Evolutionary conservation across 2,113 vertebrate species (phyloP), one percentile per base, ranked within the genome.

Genomic region (Actinemys pallida): DNA sequence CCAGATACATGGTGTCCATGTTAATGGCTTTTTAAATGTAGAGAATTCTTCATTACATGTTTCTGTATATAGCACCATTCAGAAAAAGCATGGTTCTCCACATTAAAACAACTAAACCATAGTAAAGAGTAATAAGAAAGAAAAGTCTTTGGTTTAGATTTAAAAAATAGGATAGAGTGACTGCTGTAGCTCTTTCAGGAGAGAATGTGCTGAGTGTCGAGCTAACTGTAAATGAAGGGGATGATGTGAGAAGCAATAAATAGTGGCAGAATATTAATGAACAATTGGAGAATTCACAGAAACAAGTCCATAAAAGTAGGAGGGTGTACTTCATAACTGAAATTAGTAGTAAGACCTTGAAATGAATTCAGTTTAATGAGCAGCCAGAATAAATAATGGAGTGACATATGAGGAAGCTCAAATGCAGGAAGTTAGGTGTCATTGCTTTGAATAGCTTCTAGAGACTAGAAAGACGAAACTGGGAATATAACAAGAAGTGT

Each of bases 111-210:
- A 56, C 27, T 7, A 79, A 35, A 39, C 8, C 35, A 10, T 52
- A 65, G 27, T 49, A 85, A 87, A 89, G 49, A 76, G 10, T 39
- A 25, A 3, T 90, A 54, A 54, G 11, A 79, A 9, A 45, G 10
- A 95, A 9, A 45, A 76, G 39, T 35, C 81, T 88, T 65, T 39
- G 22, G 14, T 91, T 90, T 76, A 81, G 45, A 12, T 84, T 81
- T 95, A 72, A 81, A 93, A 86, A 42, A 62, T 24, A 54, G 1
- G 7, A 19, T 14, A 62, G 79, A 89, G 24, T 79, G 69, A 75
- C n/a, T 39, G 20, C 20, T 24, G 29, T 14, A 19, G 53, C 2
- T 5, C 14, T 6, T 42, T 69, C 53, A 53, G 20, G 42, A 89
- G 29, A 75, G 9, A 39, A 11, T 80, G 83, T 83, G n/a, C 42